Conservation (phyloP, 2,888 invertebrate species). For the Altica lythri region DNA sequence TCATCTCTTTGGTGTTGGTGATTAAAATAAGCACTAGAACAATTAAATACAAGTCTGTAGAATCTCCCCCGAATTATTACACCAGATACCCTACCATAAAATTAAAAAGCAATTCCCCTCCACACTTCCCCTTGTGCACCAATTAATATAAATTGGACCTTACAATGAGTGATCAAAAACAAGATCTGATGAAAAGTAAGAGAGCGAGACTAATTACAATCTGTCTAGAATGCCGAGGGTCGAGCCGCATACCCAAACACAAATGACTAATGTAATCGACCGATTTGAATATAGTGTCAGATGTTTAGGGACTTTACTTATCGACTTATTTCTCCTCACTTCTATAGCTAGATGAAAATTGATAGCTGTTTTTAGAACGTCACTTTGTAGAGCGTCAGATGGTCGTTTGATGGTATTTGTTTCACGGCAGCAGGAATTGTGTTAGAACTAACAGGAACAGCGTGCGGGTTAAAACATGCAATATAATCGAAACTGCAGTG, state of each 20-base stretch:
- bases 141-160: conserved; percentile 37
- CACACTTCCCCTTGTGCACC: conserved; percentile 31
- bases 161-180: conserved; percentile 33
- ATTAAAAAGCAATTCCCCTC: conserved; percentile 34
- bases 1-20: too few relatives aligned
- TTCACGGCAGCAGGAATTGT: not conserved
- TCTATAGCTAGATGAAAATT: conserved; percentile 15
- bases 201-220: conserved; percentile 35
- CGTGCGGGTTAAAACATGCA: too few relatives aligned
- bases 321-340: conserved; percentile 10
- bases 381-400: conserved; percentile 16
- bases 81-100: too few relatives aligned
- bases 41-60: too few relatives aligned
- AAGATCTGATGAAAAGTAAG: conserved; percentile 39
- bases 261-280: conserved; percentile 53
- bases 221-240: conserved; percentile 25
- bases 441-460: not conserved
- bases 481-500: too few relatives aligned
- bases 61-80: too few relatives aligned
- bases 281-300: conserved; percentile 53
- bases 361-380: too few relatives aligned
- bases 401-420: not conserved
- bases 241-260: conserved; percentile 31
- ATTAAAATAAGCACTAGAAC: too few relatives aligned
- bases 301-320: conserved; percentile 33